These are phyloP conservation scores for Nyctibius grandis DNA, from an alignment of 2,797 vertebrate genomes.

Conservation along the genomic window DNA sequence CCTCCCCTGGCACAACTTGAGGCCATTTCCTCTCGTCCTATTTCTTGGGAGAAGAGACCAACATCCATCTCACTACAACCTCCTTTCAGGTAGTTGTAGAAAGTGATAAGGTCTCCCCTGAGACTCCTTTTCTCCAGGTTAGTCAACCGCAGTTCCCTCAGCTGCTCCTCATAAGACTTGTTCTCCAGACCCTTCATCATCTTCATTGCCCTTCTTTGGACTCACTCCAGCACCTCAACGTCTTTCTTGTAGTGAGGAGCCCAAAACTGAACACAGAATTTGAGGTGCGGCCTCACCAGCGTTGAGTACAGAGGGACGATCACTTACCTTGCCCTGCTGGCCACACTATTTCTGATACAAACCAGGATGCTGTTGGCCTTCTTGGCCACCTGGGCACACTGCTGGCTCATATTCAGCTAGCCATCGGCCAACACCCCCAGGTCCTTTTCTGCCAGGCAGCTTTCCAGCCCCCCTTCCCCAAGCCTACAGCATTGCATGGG, in stretches of 20 bases:
- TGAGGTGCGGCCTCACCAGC: neutral
- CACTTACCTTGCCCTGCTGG: neutral
- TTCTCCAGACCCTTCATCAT: neutral
- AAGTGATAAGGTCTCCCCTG: neutral
- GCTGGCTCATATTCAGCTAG: too few relatives aligned
- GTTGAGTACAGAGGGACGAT: accelerated
- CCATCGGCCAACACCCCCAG: neutral
- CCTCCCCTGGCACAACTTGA: neutral
- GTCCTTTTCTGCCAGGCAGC: neutral
- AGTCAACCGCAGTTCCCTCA: neutral
- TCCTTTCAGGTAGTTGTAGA: neutral
- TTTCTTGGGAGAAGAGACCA: neutral
- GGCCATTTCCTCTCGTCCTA: neutral
- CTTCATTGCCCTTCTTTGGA: too few relatives aligned
- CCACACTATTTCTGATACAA: neutral
- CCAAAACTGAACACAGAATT: neutral
- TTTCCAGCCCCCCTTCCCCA: neutral
- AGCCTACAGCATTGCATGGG: neutral
- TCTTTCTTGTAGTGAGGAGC: neutral
- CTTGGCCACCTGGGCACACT: neutral
- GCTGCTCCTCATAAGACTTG: neutral
- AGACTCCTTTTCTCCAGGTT: neutral
- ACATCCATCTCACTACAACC: neutral
- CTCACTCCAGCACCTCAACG: neutral
- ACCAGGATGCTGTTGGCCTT: neutral